phyloP scores from a whole-genome alignment of 2,888 invertebrate genomes.

The Acanthosepion lycidas region DNA sequence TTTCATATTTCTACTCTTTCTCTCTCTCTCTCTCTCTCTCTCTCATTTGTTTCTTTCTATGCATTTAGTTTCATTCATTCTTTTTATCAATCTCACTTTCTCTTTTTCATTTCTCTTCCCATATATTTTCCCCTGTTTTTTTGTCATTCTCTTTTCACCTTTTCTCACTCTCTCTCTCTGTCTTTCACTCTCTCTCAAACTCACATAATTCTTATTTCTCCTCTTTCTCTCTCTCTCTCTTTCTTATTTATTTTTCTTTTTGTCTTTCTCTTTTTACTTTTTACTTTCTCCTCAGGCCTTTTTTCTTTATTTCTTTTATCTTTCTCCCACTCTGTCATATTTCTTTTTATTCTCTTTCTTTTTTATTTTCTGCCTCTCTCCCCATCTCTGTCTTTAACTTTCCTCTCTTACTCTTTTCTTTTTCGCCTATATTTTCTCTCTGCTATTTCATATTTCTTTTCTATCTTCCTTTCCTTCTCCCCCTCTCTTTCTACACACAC shows the following conservation, averaged over 20 bases:
- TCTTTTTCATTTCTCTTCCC: neutral
- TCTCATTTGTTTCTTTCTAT: conserved; percentile 34
- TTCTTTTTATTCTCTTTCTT: too few species aligned
- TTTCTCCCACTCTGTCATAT: too few species aligned
- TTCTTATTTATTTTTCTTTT: neutral
- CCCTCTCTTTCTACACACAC: neutral
- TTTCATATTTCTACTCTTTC: too few species aligned
- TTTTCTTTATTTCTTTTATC: neutral
- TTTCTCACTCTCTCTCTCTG: neutral
- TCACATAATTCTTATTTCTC: too few species aligned
- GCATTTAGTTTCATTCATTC: neutral
- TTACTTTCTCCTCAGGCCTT: neutral
- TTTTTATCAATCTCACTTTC: neutral
- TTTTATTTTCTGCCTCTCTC: neutral
- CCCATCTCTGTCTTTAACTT: too few species aligned
- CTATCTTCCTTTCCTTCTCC: too few species aligned
- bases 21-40: neutral
- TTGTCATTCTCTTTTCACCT: neutral
- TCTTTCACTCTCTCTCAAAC: too few species aligned
- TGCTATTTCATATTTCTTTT: too few species aligned
- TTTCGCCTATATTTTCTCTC: too few species aligned
- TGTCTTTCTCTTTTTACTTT: neutral
- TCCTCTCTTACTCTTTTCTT: too few species aligned
- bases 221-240: neutral
- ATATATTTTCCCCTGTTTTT: too few species aligned